These are phyloP conservation scores for Aelia acuminata DNA, from an alignment of 2,888 invertebrate genomes.

Conservation along the genomic window DNA sequence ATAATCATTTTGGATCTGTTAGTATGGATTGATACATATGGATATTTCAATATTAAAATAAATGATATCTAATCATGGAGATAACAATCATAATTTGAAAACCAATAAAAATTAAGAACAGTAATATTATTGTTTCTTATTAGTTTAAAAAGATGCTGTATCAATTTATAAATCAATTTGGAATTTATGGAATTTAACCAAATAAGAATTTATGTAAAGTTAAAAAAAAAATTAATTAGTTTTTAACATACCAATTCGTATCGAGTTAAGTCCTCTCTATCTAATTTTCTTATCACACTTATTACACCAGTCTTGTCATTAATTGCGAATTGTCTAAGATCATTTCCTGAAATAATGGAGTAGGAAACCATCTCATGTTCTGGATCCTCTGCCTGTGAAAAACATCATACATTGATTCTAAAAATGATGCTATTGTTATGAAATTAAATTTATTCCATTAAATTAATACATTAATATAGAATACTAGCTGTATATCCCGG, in stretches of 20 bases:
- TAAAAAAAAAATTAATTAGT: not conserved
- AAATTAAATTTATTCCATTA: no score
- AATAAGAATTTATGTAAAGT: not conserved
- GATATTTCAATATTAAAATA: no score
- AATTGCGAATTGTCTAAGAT: constrained; percentile 88
- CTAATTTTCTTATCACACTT: constrained; percentile 86
- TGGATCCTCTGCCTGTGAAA: constrained; percentile 85
- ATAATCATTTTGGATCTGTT: no score
- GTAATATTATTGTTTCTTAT: no score
- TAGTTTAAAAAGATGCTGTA: no score
- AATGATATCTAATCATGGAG: not conserved
- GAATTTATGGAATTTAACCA: no score
- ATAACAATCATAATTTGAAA: no score
- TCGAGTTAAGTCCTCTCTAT: constrained; percentile 88
- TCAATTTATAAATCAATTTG: no score
- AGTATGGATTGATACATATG: no score
- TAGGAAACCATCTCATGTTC: constrained; percentile 90
- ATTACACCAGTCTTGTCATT: constrained; percentile 89
- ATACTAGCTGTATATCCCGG: no score
- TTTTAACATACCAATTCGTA: constrained; percentile 81
- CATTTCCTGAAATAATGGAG: constrained; percentile 89
- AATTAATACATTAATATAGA: no score
- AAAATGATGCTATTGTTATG: not conserved
- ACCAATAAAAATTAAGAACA: no score
- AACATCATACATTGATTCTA: not conserved